A percentile compares a stretch with the other conserved stretches of the same genome.
Conservation (phyloP, 2,797 vertebrate genomes). For the Zenarchopterus dispar region DNA sequence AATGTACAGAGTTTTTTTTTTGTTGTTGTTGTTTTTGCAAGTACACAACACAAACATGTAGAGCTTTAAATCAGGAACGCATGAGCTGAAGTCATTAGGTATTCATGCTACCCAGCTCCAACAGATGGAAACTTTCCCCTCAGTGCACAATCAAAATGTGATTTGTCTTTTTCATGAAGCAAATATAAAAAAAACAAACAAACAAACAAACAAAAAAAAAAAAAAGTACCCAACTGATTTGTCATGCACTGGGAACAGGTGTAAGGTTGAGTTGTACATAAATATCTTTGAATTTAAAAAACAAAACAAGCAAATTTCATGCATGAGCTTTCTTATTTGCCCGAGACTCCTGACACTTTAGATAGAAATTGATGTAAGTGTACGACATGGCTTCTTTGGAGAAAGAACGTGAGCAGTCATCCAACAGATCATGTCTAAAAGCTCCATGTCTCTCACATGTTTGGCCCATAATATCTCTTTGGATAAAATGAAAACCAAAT, state of each 20-base stretch:
- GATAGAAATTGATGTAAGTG: slow-evolving; percentile 5
- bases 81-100: slow-evolving; percentile 48
- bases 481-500: slow-evolving; percentile 43
- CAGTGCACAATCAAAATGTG: slow-evolving; percentile 38
- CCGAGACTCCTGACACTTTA: slow-evolving; percentile 2
- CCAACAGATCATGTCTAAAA: slow-evolving; percentile 14
- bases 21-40: slow-evolving; percentile 32
- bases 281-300: slow-evolving; percentile 54
- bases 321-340: background rate
- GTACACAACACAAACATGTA: slow-evolving; percentile 45
- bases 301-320: slow-evolving; percentile 8
- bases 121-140: slow-evolving; percentile 38
- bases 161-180: slow-evolving; percentile 34
- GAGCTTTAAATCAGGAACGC: slow-evolving; percentile 60
- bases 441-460: slow-evolving; percentile 3
- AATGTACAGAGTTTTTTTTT: slow-evolving; percentile 19
- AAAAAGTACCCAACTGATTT: slow-evolving; percentile 71
- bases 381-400: slow-evolving; percentile 41
- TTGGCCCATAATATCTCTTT: slow-evolving; percentile 62
- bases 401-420: slow-evolving; percentile 14
- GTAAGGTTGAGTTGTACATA: slow-evolving; percentile 44
- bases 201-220: too few relatives aligned
- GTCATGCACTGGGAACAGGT: slow-evolving; percentile 59
- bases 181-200: slow-evolving; percentile 51
- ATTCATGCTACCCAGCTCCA: slow-evolving; percentile 39